Conservation (phyloP, 1,140 invertebrate genomes). For the Hyles euphorbiae region DNA sequence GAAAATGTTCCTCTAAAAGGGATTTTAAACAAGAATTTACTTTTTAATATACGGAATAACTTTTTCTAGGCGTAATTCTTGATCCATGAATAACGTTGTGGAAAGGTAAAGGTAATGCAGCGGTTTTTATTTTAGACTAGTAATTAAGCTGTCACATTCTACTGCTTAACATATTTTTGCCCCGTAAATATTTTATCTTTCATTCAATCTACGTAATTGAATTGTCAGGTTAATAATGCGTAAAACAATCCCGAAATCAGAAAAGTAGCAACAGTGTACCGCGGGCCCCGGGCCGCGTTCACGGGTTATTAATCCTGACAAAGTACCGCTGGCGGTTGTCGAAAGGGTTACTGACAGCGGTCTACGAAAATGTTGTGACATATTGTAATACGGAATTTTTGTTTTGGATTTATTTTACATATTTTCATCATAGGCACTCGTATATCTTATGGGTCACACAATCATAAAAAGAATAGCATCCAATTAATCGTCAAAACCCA, state of each 20-base stretch:
- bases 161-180: conserved; percentile 16
- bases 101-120: not conserved
- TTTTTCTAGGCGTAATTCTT: not conserved
- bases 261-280: conserved; percentile 49
- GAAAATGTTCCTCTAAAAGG: conserved; percentile 30
- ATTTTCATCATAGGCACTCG: not conserved
- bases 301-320: conserved; percentile 72
- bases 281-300: conserved; percentile 45
- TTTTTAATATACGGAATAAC: not conserved
- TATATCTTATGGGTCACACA: not conserved
- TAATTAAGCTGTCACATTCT: conserved; percentile 14
- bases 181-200: conserved; percentile 37
- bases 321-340: conserved; percentile 44
- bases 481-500: no score
- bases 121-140: not conserved
- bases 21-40: no score
- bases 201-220: conserved; percentile 64
- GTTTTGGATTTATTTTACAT: not conserved
- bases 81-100: not conserved
- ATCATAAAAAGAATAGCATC: no score
- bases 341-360: conserved; percentile 61
- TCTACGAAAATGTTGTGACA: conserved; percentile 56
- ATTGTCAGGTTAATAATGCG: conserved; percentile 71
- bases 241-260: conserved; percentile 70
- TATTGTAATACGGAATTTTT: conserved; percentile 21